phyloP scores from a whole-genome alignment of 2,797 vertebrate species.

The Trematomus bernacchii region DNA sequence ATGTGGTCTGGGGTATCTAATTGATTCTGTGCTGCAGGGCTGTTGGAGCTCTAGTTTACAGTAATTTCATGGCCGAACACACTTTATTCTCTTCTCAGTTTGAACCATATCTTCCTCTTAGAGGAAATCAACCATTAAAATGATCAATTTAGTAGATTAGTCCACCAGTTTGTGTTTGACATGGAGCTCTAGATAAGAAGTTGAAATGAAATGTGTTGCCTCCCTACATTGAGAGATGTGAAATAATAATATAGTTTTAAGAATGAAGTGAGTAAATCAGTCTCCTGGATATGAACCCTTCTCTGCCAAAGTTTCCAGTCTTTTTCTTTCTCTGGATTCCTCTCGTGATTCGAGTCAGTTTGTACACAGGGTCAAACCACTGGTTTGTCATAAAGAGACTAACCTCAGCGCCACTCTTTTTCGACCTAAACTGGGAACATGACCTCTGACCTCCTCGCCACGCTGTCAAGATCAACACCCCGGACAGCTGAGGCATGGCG shows the following conservation, averaged over 20 bases:
- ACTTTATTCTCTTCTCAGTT: slow-evolving; percentile 22
- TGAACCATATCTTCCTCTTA: slow-evolving; percentile 11
- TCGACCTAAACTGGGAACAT: slow-evolving; percentile 68
- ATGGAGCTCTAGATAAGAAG: slow-evolving; percentile 26
- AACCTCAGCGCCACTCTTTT: slow-evolving; percentile 54
- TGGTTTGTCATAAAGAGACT: slow-evolving; percentile 50
- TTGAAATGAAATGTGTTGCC: slow-evolving; percentile 1
- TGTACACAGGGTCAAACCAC: slow-evolving; percentile 58
- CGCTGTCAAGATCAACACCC: slow-evolving; percentile 75
- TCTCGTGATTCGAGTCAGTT: slow-evolving; percentile 50
- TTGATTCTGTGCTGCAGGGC: slow-evolving; percentile 53
- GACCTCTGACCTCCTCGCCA: slow-evolving; percentile 70
- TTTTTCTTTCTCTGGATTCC: slow-evolving; percentile 48
- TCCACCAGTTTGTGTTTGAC: slow-evolving; percentile 47
- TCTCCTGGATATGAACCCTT: slow-evolving; percentile 20
- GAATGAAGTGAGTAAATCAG: slow-evolving; percentile 28
- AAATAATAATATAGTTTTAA: background rate
- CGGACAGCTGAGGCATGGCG: slow-evolving; percentile 63
- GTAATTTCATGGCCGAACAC: slow-evolving; percentile 5
- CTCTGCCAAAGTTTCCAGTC: slow-evolving; percentile 46
- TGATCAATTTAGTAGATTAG: slow-evolving; percentile 52
- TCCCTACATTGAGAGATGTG: background rate
- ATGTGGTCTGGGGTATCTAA: slow-evolving; percentile 29
- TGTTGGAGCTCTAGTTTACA: slow-evolving; percentile 20
- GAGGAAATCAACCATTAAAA: slow-evolving; percentile 47